phyloP scores from a whole-genome alignment of 35 echinoderm and acorn worm species.

The Hemicentrotus pulcherrimus region DNA sequence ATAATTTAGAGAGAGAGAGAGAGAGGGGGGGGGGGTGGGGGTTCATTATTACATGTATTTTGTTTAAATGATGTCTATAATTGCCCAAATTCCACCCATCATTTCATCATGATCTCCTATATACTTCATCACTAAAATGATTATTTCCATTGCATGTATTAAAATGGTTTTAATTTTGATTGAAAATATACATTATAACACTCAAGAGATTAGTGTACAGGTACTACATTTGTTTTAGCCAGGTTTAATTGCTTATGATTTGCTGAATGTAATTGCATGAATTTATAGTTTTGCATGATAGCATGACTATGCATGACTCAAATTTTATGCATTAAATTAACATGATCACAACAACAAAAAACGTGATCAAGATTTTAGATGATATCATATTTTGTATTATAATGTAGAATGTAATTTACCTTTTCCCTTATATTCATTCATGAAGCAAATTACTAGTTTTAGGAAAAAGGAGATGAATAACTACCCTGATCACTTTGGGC shows the following conservation, averaged over 20 bases:
- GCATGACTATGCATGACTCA: not conserved
- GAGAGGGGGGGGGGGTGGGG: too few species aligned
- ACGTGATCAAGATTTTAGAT: too few species aligned
- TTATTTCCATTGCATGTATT: not conserved
- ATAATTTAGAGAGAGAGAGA: too few species aligned
- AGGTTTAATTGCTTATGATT: not conserved
- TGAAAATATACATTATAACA: not conserved
- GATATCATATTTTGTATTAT: too few species aligned
- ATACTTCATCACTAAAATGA: not conserved
- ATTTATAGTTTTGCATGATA: not conserved
- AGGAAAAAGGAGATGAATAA: not conserved
- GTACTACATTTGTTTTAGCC: not conserved
- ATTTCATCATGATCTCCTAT: not conserved
- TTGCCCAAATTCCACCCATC: not conserved
- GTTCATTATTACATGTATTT: too few species aligned
- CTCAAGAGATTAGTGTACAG: too few species aligned
- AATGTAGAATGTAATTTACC: too few species aligned
- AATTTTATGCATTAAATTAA: not conserved
- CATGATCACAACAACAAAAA: too few species aligned
- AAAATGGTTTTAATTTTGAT: not conserved
- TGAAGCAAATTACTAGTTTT: not conserved
- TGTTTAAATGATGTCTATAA: too few species aligned
- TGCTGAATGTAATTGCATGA: slow-evolving; percentile 2
- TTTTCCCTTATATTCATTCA: too few species aligned
- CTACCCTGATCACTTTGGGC: not conserved